These are phyloP conservation scores for Marronus borbonicus DNA, from an alignment of 2,888 invertebrate species.

Conservation along the genomic window DNA sequence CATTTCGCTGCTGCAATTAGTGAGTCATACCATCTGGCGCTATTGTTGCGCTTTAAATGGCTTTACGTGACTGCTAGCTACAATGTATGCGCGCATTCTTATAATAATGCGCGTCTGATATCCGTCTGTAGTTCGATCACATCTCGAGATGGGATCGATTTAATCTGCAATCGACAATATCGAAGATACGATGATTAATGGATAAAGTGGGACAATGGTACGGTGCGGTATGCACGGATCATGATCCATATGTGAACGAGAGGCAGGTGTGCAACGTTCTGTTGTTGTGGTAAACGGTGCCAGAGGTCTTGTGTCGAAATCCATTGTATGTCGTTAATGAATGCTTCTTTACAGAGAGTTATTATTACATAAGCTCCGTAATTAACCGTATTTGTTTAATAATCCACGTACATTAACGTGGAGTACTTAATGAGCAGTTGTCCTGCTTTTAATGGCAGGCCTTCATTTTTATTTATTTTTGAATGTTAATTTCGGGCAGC, in stretches of 20 bases:
- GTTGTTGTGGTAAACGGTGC: slow-evolving; percentile 23
- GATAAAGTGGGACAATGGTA: slow-evolving; percentile 22
- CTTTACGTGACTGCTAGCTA: slow-evolving; percentile 1
- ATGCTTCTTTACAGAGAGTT: slow-evolving; percentile 24
- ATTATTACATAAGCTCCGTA: slow-evolving; percentile 22
- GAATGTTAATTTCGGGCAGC: not conserved
- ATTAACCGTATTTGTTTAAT: slow-evolving; percentile 34
- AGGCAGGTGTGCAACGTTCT: slow-evolving; percentile 23
- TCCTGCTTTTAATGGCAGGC: slow-evolving; percentile 16
- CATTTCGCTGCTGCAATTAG: slow-evolving; percentile 26
- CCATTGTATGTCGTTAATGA: slow-evolving; percentile 29
- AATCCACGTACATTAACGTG: slow-evolving; percentile 29
- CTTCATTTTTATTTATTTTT: slow-evolving; percentile 19
- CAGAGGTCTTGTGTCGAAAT: slow-evolving; percentile 30
- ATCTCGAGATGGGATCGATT: slow-evolving; percentile 22
- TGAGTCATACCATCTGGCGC: slow-evolving; percentile 24
- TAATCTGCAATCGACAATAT: slow-evolving; percentile 13
- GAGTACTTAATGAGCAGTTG: slow-evolving; percentile 23
- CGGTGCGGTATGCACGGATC: slow-evolving; percentile 15
- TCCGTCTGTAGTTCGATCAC: not conserved
- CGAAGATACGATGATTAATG: slow-evolving; percentile 30
- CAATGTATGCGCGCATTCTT: not conserved
- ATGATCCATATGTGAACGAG: slow-evolving; percentile 5
- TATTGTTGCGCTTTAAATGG: slow-evolving; percentile 26
- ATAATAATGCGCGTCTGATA: not conserved